Conservation (phyloP, 2,113 vertebrate species). For the Grus americana region DNA sequence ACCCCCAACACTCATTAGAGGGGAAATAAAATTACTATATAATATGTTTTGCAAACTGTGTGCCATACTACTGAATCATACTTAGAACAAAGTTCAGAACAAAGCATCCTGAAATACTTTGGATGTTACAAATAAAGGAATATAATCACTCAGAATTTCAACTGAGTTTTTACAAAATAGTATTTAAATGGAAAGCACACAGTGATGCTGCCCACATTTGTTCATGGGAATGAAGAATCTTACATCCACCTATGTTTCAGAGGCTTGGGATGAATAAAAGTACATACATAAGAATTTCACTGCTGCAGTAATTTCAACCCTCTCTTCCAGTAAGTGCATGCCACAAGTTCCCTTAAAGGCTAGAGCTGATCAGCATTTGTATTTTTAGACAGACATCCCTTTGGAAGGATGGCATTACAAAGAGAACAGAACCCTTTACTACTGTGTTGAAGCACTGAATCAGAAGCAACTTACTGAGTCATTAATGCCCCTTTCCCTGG, state of each 20-base stretch:
- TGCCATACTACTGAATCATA: background rate
- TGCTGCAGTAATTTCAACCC: background rate
- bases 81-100: background rate
- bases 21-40: background rate
- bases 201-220: background rate
- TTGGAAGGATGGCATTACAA: background rate
- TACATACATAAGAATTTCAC: background rate
- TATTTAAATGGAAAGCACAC: background rate
- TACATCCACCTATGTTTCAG: background rate
- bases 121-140: background rate
- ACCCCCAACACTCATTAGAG: background rate
- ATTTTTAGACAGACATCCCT: background rate
- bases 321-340: background rate
- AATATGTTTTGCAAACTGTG: background rate
- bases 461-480: background rate
- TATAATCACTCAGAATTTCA: background rate
- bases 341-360: background rate
- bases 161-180: background rate
- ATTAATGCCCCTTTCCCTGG: background rate
- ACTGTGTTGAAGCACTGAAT: background rate
- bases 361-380: background rate
- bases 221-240: background rate
- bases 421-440: background rate
- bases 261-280: background rate
- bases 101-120: background rate